These are phyloP conservation scores for Enhydra lutris DNA, from an alignment of 2,113 vertebrate genomes.

Conservation along the genomic window DNA sequence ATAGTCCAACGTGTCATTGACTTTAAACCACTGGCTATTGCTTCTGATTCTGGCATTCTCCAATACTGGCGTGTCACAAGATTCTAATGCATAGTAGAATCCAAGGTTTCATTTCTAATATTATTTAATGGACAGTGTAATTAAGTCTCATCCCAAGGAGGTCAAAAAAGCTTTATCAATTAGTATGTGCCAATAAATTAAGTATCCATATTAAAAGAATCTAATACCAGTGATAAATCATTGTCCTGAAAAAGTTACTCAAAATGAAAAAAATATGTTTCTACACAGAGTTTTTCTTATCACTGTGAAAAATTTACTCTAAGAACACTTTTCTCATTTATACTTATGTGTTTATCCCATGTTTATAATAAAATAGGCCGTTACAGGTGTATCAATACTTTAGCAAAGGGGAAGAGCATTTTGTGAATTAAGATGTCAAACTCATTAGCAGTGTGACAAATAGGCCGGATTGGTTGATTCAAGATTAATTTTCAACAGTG, in stretches of 20 bases:
- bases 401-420: background rate
- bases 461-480: background rate
- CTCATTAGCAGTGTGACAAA: background rate
- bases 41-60: background rate
- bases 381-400: accelerated
- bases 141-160: background rate
- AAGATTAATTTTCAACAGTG: no score
- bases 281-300: background rate
- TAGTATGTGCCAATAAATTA: background rate
- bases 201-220: background rate
- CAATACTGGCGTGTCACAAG: no score
- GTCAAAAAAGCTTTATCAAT: background rate
- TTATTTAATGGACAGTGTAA: background rate
- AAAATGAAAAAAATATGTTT: background rate
- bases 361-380: background rate
- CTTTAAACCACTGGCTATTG: background rate
- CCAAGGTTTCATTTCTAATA: background rate
- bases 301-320: background rate
- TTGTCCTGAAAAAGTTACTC: background rate
- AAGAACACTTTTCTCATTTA: background rate
- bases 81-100: background rate
- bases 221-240: background rate
- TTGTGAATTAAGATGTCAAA: background rate
- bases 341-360: background rate
- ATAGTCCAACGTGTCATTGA: background rate